These are phyloP conservation scores for Lonchura striata DNA, from an alignment of 2,113 vertebrate genomes.

Conservation along the genomic window DNA sequence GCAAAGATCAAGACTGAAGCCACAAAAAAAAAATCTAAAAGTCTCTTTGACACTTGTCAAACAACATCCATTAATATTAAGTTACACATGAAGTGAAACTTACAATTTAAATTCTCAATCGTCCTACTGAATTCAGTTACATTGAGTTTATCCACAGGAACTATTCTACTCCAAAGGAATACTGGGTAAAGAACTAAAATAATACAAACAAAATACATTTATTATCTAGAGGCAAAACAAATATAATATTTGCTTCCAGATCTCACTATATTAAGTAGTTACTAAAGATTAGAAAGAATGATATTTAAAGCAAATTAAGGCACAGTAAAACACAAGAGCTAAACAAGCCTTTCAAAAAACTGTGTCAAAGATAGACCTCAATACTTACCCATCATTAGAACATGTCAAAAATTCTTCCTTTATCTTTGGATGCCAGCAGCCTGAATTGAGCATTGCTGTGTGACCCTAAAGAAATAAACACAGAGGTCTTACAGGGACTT, in stretches of 20 bases:
- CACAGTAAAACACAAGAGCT: background rate
- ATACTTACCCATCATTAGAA: slow-evolving; percentile 95
- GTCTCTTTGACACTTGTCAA: background rate
- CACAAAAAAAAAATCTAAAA: background rate
- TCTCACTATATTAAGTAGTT: background rate
- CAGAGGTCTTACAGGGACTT: background rate
- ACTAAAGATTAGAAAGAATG: background rate
- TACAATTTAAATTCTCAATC: background rate
- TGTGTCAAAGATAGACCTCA: background rate
- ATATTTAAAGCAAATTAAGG: background rate
- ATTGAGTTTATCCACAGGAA: background rate
- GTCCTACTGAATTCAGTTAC: background rate
- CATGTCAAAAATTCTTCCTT: slow-evolving; percentile 98
- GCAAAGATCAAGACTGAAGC: background rate
- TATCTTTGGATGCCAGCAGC: slow-evolving; percentile 97
- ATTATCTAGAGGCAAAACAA: background rate
- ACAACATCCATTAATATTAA: background rate
- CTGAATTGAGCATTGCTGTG: slow-evolving; percentile 95
- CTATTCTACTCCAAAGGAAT: background rate
- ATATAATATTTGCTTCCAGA: background rate
- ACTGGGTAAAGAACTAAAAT: background rate
- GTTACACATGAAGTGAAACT: background rate
- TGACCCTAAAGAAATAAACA: slow-evolving; percentile 83
- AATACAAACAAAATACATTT: background rate
- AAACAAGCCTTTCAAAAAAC: background rate